Percentiles rank a stretch among this genome's conserved stretches.
Evolutionary conservation across 2,797 vertebrate species (phyloP).

Genomic region (Sciaenops ocellatus): DNA sequence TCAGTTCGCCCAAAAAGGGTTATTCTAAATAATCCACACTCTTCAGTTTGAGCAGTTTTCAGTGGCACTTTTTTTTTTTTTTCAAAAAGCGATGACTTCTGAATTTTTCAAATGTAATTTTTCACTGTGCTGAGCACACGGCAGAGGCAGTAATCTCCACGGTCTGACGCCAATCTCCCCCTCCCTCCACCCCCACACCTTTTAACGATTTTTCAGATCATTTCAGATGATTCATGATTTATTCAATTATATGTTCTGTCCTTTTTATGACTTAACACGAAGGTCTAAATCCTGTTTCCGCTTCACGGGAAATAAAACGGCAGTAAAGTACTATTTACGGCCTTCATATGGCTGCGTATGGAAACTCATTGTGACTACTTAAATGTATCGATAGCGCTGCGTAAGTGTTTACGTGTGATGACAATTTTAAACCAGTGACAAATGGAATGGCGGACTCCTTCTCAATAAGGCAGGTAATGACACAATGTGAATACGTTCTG

Average conservation of each 20-base stretch:
- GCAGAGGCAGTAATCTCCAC: neutral
- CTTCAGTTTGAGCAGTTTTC: neutral
- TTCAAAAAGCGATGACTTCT: neutral
- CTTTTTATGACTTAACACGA: too few relatives aligned
- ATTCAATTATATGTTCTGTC: neutral
- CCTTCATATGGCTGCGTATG: neutral
- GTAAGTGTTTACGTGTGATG: neutral
- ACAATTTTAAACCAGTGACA: neutral
- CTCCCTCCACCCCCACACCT: too few relatives aligned
- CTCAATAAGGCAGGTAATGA: neutral
- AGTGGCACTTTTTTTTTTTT: slow-evolving; percentile 1
- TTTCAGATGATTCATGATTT: neutral
- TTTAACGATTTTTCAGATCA: neutral
- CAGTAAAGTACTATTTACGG: neutral
- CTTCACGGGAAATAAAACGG: neutral
- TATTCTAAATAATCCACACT: neutral
- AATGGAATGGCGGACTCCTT: neutral
- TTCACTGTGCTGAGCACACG: slow-evolving; percentile 13
- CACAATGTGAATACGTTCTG: neutral
- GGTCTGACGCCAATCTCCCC: neutral
- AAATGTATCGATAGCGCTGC: neutral
- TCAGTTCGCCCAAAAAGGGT: neutral
- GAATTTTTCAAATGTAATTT: slow-evolving; percentile 25
- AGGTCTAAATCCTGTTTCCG: neutral
- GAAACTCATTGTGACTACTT: neutral